Evolutionary conservation across 2,797 vertebrate species (phyloP).

Genomic region (Helostoma temminkii): DNA sequence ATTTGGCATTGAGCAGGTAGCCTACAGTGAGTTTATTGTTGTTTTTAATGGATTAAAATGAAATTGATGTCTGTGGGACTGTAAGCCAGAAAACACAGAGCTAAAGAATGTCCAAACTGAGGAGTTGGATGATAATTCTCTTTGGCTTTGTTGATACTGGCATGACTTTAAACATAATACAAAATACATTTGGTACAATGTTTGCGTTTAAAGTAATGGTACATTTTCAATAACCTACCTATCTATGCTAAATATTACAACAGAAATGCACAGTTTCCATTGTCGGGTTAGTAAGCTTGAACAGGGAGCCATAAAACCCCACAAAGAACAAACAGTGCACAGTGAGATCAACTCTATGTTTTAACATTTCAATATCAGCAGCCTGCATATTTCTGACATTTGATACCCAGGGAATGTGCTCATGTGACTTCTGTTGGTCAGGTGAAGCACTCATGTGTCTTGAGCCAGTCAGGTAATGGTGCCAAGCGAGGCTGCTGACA

Average conservation of each 20-base stretch:
- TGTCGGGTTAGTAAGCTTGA: not conserved
- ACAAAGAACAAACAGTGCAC: not conserved
- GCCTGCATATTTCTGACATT: not conserved
- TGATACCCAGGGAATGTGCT: slow-evolving; percentile 24
- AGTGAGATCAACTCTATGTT: not conserved
- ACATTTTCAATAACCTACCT: not conserved
- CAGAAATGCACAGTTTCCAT: not conserved
- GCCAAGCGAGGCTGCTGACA: slow-evolving; percentile 56
- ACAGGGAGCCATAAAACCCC: not conserved
- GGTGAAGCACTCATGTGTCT: slow-evolving; percentile 19
- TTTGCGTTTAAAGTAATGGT: not conserved
- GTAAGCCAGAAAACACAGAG: not conserved
- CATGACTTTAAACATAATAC: not conserved
- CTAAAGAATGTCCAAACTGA: not conserved
- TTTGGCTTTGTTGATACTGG: not conserved
- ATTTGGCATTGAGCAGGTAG: not conserved
- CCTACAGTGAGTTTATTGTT: not conserved
- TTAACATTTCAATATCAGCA: not conserved
- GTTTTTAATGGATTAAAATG: not conserved
- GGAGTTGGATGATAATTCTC: not conserved
- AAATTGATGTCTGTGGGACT: not conserved
- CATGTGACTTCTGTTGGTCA: slow-evolving; percentile 29
- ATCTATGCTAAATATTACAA: not conserved
- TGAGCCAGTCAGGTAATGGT: slow-evolving; percentile 50
- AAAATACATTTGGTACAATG: not conserved